Conservation (phyloP, 2,113 vertebrate genomes). For the Brachypteracias leptosomus region DNA sequence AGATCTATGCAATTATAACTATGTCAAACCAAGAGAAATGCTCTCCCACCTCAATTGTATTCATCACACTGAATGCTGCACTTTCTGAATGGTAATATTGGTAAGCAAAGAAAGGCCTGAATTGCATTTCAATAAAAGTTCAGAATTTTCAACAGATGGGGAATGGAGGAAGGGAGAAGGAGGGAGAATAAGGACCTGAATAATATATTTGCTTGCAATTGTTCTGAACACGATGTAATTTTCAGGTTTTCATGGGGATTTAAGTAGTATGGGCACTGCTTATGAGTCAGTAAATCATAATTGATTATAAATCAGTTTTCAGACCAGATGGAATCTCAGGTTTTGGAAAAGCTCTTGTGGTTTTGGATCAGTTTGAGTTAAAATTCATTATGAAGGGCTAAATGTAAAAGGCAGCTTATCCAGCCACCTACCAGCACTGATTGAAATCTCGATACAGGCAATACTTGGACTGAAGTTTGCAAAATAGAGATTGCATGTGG, state of each 20-base stretch:
- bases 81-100: background rate
- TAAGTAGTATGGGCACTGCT: background rate
- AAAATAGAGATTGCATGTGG: background rate
- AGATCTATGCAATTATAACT: background rate
- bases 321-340: background rate
- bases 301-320: background rate
- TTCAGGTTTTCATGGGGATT: background rate
- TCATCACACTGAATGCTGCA: background rate
- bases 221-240: background rate
- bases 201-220: background rate
- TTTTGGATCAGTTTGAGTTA: background rate
- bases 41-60: background rate
- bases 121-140: background rate
- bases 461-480: background rate
- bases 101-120: background rate
- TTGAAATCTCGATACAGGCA: background rate
- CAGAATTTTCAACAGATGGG: background rate
- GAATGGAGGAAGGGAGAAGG: background rate
- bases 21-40: background rate
- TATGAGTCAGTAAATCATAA: background rate
- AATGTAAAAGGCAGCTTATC: background rate
- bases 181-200: background rate
- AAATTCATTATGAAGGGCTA: background rate
- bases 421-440: background rate
- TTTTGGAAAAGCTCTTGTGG: background rate